phyloP scores from a whole-genome alignment of 2,888 invertebrate species.

The Orchesellides sinensis region DNA sequence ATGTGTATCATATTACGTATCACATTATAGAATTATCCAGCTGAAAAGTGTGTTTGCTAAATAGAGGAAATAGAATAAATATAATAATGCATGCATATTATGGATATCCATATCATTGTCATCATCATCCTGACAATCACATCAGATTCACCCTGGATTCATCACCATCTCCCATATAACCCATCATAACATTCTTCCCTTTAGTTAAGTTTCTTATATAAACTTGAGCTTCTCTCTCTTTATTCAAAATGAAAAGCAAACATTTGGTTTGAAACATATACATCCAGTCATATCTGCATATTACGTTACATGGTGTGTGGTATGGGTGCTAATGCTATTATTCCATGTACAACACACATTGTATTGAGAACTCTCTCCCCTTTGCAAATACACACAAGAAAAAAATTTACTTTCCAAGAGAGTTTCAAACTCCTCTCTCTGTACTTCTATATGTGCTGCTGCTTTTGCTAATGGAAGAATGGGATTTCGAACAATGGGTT shows the following conservation, averaged over 20 bases:
- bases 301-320: constrained; percentile 16
- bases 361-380: constrained; percentile 8
- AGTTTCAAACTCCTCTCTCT: not conserved
- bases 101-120: constrained; percentile 28
- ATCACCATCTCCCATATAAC: constrained; percentile 12
- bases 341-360: not conserved
- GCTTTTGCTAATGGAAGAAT: constrained; percentile 30
- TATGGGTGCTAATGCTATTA: constrained; percentile 54
- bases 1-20: constrained; percentile 22
- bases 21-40: not conserved
- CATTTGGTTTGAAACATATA: constrained; percentile 3
- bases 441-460: not conserved
- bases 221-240: not conserved
- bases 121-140: constrained; percentile 40
- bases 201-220: not conserved
- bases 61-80: no score
- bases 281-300: not conserved
- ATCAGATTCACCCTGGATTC: constrained; percentile 41
- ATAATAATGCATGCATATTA: constrained; percentile 14
- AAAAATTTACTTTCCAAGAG: no score
- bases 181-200: not conserved
- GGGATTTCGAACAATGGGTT: constrained; percentile 68
- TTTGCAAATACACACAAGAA: constrained; percentile 8
- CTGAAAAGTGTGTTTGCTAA: constrained; percentile 14
- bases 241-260: constrained; percentile 27